Base-by-base conservation (phyloP, 1,140 invertebrate species). In the Dufourea novaeangliae region DNA sequence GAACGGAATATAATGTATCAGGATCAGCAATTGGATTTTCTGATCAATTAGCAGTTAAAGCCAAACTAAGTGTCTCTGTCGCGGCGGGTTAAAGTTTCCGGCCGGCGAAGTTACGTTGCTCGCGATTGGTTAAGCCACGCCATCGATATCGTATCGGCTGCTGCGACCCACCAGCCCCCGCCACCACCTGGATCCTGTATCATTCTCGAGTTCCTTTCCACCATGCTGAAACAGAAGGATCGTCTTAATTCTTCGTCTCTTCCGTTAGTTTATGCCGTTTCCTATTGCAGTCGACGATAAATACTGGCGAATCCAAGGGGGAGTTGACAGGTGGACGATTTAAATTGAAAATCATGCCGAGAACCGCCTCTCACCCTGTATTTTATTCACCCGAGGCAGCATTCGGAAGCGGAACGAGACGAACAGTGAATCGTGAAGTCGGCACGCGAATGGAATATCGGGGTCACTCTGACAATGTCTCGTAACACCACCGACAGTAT, bases 31-130 rank as follows among this genome's bases (percentile, higher is more conserved):
- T 82, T 75, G 87, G 88, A 85, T 88, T 90, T 89, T 87, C 86
- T 86, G 88, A 90, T 89, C 89, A 90, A 90, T 90, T 90, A 90
- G 85, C 81, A 88, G 85, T 87, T 88, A 87, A 90, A 89, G 86
- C 88, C 83, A 85, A 87, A 90, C 88, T 88, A 90, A 89, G 89
- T 85, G 84, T 88, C 87, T 89, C 87, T 89, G 89, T 90, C 89
- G 79, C 83, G 77, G 66, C 75, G 74, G 78, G 69, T 89, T 89
- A 86, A 88, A 89, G 80, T 89, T 88, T 84, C 82, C 81, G 12
- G 11, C 27, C 20, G 68, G n/a, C 67, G 50, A 83, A 87, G 79
- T 87, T 87, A 84, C 80, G 63, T 74, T 71, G 78, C 69, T 82
- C 85, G 81, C 82, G 80, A 89, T 85, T 88, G 71, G 88, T 80